Conservation (phyloP, 2,113 vertebrate genomes). For the Heptranchias perlo region DNA sequence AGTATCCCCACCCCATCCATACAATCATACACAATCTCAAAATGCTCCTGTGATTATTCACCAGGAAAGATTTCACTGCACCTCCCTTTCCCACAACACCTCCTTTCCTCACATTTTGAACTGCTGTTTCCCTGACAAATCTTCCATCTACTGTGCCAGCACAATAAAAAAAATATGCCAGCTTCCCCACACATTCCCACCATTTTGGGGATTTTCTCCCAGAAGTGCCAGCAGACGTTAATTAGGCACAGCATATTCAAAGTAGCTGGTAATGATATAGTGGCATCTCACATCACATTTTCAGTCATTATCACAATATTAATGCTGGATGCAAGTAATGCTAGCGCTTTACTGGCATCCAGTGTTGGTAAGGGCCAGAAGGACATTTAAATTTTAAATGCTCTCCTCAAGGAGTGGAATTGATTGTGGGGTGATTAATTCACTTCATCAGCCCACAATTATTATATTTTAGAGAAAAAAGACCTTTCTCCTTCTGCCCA, state of each 20-base stretch:
- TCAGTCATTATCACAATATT: neutral
- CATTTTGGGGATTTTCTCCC: neutral
- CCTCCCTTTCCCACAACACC: neutral
- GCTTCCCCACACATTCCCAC: neutral
- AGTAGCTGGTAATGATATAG: neutral
- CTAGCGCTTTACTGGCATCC: neutral
- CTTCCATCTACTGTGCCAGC: neutral
- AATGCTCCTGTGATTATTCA: neutral
- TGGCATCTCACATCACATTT: neutral
- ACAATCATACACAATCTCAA: neutral
- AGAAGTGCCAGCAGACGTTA: neutral
- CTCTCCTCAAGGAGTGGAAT: neutral
- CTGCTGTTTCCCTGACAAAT: neutral
- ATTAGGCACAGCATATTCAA: neutral
- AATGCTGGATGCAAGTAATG: neutral
- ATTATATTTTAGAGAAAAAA: neutral
- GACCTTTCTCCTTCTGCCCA: neutral
- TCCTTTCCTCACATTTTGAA: neutral
- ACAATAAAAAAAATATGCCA: neutral
- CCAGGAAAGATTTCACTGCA: neutral
- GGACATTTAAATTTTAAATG: neutral
- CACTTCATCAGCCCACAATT: neutral
- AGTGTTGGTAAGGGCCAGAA: neutral
- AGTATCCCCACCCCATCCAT: neutral
- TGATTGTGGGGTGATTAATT: neutral